Percentiles rank a stretch among this genome's conserved stretches.
Conservation (phyloP, 2,888 invertebrate species). For the Mimas tiliae region DNA sequence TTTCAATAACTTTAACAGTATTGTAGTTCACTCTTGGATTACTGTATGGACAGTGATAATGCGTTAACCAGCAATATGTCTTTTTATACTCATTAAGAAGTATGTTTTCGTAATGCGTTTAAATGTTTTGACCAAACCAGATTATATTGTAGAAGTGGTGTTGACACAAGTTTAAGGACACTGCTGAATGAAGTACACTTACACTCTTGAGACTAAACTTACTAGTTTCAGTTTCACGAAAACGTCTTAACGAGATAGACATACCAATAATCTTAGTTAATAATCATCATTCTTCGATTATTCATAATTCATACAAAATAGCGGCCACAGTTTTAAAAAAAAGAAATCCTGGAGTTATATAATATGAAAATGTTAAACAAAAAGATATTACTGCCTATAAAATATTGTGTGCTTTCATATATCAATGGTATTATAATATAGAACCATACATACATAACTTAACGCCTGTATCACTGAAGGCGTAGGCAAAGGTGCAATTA, state of each 20-base stretch:
- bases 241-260: background rate
- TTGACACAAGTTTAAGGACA: conserved; percentile 4
- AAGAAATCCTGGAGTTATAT: no score
- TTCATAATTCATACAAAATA: no score
- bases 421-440: no score
- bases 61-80: background rate
- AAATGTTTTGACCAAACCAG: background rate
- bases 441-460: no score
- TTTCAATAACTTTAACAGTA: background rate
- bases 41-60: conserved; percentile 2
- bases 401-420: background rate
- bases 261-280: no score
- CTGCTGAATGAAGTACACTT: background rate
- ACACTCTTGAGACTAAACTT: background rate
- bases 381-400: no score
- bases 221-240: no score
- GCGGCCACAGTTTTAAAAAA: no score
- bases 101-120: background rate
- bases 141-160: background rate
- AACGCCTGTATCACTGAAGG: no score
- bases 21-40: background rate
- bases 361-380: no score
- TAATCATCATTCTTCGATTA: no score
- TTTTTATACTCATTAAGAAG: background rate
- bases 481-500: no score